A percentile compares a stretch with the other conserved stretches of the same genome.
phyloP scores from a whole-genome alignment of 2,797 vertebrate species.

The Poecilia velifera region DNA sequence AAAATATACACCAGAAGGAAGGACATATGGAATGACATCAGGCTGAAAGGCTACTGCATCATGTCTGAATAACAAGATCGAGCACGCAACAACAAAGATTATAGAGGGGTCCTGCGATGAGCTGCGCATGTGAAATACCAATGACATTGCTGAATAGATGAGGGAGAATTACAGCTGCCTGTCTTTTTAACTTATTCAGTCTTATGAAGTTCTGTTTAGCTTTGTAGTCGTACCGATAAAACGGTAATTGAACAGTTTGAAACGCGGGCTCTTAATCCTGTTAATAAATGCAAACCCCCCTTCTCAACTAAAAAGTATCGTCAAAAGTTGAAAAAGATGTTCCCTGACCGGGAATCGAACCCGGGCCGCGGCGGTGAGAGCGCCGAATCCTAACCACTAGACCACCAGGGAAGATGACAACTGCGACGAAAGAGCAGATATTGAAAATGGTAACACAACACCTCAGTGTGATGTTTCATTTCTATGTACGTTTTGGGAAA shows the following conservation, averaged over 20 bases:
- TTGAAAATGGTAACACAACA: not conserved
- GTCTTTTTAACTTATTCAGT: not conserved
- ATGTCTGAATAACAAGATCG: slow-evolving; percentile 58
- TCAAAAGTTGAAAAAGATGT: slow-evolving; percentile 15
- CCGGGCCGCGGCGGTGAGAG: slow-evolving; percentile 76
- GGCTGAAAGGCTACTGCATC: slow-evolving; percentile 40
- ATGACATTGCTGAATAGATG: not conserved
- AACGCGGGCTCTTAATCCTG: not conserved
- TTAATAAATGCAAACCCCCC: not conserved
- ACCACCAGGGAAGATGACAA: slow-evolving; percentile 59
- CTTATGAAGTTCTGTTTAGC: not conserved
- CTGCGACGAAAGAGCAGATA: accelerated
- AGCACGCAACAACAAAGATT: slow-evolving; percentile 37
- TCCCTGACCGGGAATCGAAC: slow-evolving; percentile 83
- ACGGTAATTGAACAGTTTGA: not conserved
- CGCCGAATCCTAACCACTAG: slow-evolving; percentile 83
- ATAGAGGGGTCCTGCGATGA: not conserved
- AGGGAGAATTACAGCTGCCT: not conserved
- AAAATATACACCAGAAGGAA: slow-evolving; percentile 44
- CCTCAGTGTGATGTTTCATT: accelerated
- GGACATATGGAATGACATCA: slow-evolving; percentile 74
- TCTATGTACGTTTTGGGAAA: not conserved
- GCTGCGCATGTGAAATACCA: not conserved
- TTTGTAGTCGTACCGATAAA: not conserved
- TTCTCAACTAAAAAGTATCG: not conserved